Conservation (phyloP, 2,888 invertebrate genomes). For the Pasiphila rectangulata region DNA sequence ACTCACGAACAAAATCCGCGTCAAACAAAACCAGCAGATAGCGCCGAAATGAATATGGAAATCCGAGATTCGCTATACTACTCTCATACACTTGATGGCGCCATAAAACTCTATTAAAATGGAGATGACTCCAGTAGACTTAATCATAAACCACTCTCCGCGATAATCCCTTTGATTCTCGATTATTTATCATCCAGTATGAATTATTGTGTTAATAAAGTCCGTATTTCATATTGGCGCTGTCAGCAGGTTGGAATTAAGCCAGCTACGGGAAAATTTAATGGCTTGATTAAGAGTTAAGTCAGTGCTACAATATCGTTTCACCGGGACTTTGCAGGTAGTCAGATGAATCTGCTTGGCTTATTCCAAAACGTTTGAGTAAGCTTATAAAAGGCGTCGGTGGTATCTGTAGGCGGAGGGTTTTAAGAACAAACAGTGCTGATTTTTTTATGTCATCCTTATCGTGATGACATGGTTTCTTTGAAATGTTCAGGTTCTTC, state of each 20-base stretch:
- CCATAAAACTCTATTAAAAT: slow-evolving; percentile 13
- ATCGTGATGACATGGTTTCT: not conserved
- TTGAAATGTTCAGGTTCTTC: no score
- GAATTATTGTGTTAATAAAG: slow-evolving; percentile 29
- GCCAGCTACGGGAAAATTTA: slow-evolving; percentile 61
- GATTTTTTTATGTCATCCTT: not conserved
- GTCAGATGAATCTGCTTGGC: slow-evolving; percentile 23
- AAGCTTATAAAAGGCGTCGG: slow-evolving; percentile 24
- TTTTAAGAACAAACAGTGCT: slow-evolving; percentile 4
- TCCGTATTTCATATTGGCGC: slow-evolving; percentile 34
- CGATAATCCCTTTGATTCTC: slow-evolving; percentile 20
- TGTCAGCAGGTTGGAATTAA: slow-evolving; percentile 59
- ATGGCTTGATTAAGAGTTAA: slow-evolving; percentile 61
- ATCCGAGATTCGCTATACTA: slow-evolving; percentile 2
- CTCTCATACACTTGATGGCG: slow-evolving; percentile 1
- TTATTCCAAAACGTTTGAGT: slow-evolving; percentile 17
- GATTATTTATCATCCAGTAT: slow-evolving; percentile 24
- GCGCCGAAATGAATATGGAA: slow-evolving; percentile 13
- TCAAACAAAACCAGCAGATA: slow-evolving; percentile 9
- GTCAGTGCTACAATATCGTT: slow-evolving; percentile 44
- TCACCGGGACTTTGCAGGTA: slow-evolving; percentile 25
- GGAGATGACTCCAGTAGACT: slow-evolving; percentile 6
- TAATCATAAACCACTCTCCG: slow-evolving; percentile 16
- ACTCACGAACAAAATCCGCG: no score
- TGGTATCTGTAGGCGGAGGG: slow-evolving; percentile 14